A percentile compares a stretch with the other conserved stretches of the same genome.
Conservation (phyloP, 1,140 invertebrate genomes). For the Monochamus saltuarius region DNA sequence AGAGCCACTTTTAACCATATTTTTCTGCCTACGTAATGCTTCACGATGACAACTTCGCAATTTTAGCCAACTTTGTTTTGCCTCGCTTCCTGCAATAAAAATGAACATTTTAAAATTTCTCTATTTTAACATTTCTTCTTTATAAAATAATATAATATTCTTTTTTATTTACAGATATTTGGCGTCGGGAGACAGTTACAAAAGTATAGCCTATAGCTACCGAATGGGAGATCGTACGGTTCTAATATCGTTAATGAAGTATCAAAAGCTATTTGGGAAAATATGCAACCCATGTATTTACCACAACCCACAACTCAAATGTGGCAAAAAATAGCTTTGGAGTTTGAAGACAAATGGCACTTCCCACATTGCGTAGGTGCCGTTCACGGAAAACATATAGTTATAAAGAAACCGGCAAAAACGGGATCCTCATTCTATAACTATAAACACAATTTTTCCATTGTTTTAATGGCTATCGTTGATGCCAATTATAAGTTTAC, state of each 20-base stretch:
- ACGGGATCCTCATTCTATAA: too few species aligned
- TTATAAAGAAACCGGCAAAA: too few species aligned
- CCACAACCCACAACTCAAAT: constrained; percentile 25
- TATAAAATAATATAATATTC: too few species aligned
- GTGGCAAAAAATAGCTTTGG: constrained; percentile 37
- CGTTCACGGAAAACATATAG: constrained; percentile 52
- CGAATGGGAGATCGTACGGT: constrained; percentile 35
- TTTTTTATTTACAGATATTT: constrained; percentile 20
- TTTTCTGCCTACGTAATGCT: too few species aligned
- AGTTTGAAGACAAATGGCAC: constrained; percentile 42
- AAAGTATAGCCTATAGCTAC: constrained; percentile 32
- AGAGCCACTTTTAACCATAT: too few species aligned
- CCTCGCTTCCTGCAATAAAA: too few species aligned
- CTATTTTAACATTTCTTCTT: too few species aligned
- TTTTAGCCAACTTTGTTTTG: too few species aligned
- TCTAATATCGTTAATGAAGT: constrained; percentile 34
- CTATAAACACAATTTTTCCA: neutral
- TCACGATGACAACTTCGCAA: too few species aligned
- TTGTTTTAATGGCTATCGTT: neutral
- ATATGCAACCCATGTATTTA: constrained; percentile 32
- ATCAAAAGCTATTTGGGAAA: constrained; percentile 36
- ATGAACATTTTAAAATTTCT: too few species aligned
- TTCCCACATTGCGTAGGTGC: constrained; percentile 45
- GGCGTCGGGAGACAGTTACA: constrained; percentile 24
- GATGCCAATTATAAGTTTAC: constrained; percentile 46